Percentiles rank a stretch among this genome's conserved stretches.
Evolutionary conservation across 2,888 invertebrate genomes (phyloP).

Genomic region (Petrolisthes manimaculis): DNA sequence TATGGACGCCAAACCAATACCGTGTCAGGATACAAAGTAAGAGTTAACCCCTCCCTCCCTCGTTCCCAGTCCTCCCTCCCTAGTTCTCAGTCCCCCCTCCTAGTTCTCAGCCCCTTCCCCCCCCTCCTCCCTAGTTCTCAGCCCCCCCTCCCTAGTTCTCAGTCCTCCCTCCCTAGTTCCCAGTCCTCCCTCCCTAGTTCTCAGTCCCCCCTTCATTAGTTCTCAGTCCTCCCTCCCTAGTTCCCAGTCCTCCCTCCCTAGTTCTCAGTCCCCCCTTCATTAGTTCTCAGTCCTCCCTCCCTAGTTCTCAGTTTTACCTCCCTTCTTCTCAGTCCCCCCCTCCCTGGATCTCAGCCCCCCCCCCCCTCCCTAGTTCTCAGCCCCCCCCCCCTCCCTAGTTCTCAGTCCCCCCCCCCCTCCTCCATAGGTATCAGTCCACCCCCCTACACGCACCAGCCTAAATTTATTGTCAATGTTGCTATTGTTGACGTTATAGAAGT

Average conservation of each 20-base stretch:
- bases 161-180: neutral
- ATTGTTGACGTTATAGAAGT: too few species aligned
- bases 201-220: neutral
- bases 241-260: neutral
- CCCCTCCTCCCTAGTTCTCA: neutral
- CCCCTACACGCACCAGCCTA: neutral
- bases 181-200: neutral
- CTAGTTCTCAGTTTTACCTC: too few species aligned
- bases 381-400: neutral
- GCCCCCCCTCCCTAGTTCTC: neutral
- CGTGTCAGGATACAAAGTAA: too few species aligned
- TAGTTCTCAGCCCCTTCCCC: neutral
- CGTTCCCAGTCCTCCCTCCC: neutral
- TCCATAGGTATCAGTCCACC: too few species aligned
- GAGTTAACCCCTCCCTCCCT: neutral
- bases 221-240: too few species aligned
- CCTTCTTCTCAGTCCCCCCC: too few species aligned
- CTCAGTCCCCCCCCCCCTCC: neutral
- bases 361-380: neutral
- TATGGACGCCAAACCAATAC: too few species aligned
- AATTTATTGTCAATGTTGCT: too few species aligned
- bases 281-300: neutral
- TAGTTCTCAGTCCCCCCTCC: neutral
- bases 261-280: neutral
- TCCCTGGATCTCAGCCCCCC: too few species aligned